A percentile compares a stretch with the other conserved stretches of the same genome.
Conservation (phyloP, 2,113 vertebrate genomes). For the Capreolus pygargus region DNA sequence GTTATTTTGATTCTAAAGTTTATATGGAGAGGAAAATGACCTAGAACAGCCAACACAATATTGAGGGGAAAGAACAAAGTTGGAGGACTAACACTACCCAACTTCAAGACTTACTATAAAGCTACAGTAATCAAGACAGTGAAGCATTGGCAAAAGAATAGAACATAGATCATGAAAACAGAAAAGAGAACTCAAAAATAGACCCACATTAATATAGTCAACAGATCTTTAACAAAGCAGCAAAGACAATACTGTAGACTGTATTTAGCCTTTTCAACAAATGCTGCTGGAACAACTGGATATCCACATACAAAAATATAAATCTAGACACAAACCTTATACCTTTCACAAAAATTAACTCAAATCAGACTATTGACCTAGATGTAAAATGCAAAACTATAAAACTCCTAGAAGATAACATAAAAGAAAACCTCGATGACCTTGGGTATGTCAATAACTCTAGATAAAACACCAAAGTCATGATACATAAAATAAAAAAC, state of each 20-base stretch:
- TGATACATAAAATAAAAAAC: neutral
- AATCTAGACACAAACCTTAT: neutral
- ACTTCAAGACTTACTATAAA: neutral
- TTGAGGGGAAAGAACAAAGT: neutral
- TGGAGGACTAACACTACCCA: neutral
- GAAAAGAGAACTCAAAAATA: neutral
- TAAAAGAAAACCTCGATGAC: neutral
- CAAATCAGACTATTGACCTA: neutral
- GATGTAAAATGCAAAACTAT: neutral
- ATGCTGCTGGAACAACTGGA: neutral
- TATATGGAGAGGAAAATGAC: neutral
- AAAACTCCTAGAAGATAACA: neutral
- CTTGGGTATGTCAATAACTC: neutral
- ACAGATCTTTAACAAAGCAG: neutral
- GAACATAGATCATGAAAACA: no score
- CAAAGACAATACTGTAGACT: neutral
- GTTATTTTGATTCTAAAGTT: neutral
- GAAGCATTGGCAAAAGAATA: neutral
- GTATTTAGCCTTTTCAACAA: neutral
- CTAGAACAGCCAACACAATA: neutral
- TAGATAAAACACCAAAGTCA: neutral
- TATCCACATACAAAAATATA: neutral
- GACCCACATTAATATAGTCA: neutral
- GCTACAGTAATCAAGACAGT: neutral
- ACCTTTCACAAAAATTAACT: neutral